A percentile compares a stretch with the other conserved stretches of the same genome.
phyloP scores from a whole-genome alignment of 2,113 vertebrate species.

The Charadrius vociferus region DNA sequence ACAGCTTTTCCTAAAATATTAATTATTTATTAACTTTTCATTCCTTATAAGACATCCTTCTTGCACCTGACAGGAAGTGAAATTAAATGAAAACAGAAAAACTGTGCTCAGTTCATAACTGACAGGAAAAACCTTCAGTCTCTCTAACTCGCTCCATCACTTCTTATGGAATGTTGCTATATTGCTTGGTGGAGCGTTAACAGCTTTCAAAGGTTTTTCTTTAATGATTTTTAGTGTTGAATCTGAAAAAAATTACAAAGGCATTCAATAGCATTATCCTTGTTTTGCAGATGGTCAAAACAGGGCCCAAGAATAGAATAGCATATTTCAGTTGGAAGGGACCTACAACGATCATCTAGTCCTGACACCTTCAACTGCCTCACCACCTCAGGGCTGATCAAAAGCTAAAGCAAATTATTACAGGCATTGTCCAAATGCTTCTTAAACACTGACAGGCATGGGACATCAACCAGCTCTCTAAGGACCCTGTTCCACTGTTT shows the following conservation, averaged over 20 bases:
- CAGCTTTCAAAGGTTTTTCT: not conserved
- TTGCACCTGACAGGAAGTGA: not conserved
- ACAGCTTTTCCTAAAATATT: not conserved
- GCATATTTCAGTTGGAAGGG: not conserved
- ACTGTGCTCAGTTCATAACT: not conserved
- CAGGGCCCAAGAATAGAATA: not conserved
- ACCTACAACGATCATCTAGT: not conserved
- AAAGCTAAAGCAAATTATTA: not conserved
- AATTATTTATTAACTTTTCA: not conserved
- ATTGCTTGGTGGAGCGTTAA: not conserved
- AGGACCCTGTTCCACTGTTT: not conserved
- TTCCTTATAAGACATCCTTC: not conserved
- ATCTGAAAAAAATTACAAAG: not conserved
- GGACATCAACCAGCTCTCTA: rapidly evolving
- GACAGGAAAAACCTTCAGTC: not conserved
- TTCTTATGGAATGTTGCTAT: not conserved
- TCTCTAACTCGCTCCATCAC: not conserved
- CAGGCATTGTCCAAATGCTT: not conserved
- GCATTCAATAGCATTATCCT: not conserved
- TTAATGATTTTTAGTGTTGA: not conserved
- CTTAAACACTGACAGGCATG: not conserved
- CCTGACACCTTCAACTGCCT: not conserved
- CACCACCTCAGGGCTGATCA: not conserved
- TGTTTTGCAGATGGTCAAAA: not conserved
- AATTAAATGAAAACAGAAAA: slow-evolving; percentile 1